phyloP scores from a whole-genome alignment of 2,888 invertebrate species.

The Emesis russula region DNA sequence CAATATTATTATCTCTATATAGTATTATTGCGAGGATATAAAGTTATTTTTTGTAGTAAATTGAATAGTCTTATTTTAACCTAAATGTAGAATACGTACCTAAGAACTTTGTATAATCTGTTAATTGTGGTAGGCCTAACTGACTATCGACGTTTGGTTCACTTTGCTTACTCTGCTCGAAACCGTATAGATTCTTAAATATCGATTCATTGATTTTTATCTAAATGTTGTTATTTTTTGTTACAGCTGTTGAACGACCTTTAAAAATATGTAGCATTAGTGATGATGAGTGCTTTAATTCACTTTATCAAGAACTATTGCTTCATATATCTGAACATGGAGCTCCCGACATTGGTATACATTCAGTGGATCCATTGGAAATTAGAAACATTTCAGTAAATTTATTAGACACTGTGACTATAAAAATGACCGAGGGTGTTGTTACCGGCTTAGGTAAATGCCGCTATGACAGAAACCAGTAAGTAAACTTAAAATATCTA shows the following conservation, averaged over 20 bases:
- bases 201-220: too few relatives aligned
- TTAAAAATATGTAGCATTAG: slow-evolving; percentile 65
- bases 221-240: too few relatives aligned
- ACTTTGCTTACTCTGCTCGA: too few relatives aligned
- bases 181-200: too few relatives aligned
- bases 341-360: slow-evolving; percentile 72
- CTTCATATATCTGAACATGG: slow-evolving; percentile 88
- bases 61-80: too few relatives aligned
- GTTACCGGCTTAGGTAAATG: slow-evolving; percentile 65
- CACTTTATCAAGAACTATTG: slow-evolving; percentile 71
- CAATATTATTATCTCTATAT: too few relatives aligned
- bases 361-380: slow-evolving; percentile 66
- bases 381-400: slow-evolving; percentile 57
- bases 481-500: neutral
- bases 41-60: too few relatives aligned
- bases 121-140: too few relatives aligned
- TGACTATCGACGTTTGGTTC: too few relatives aligned
- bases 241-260: slow-evolving; percentile 60
- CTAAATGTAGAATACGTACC: too few relatives aligned
- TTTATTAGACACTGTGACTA: slow-evolving; percentile 53
- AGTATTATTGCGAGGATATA: too few relatives aligned
- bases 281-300: slow-evolving; percentile 65
- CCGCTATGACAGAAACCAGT: slow-evolving; percentile 60
- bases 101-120: too few relatives aligned
- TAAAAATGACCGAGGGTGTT: slow-evolving; percentile 60